phyloP scores from a whole-genome alignment of 2,797 vertebrate species.

The Anolis apletophallus region DNA sequence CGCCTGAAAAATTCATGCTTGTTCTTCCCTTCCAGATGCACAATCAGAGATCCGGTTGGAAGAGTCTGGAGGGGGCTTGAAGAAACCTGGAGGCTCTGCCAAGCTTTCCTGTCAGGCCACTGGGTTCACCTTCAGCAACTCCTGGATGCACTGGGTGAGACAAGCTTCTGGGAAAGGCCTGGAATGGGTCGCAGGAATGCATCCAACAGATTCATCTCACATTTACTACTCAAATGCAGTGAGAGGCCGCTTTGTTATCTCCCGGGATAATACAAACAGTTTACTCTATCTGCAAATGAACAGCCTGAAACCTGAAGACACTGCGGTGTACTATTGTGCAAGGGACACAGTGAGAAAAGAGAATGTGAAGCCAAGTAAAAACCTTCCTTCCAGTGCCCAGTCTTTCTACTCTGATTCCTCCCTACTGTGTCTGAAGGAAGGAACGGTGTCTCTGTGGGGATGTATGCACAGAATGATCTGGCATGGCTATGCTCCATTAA shows the following conservation, averaged over 20 bases:
- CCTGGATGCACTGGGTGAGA: slow-evolving; percentile 22
- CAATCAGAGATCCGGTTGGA: not conserved
- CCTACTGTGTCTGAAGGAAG: not conserved
- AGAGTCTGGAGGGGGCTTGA: slow-evolving; percentile 15
- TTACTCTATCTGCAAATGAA: slow-evolving; percentile 49
- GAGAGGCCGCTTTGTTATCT: slow-evolving; percentile 54
- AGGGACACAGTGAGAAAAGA: slow-evolving; percentile 6
- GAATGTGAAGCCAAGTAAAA: not conserved
- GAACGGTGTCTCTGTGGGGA: no score
- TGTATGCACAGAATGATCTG: no score
- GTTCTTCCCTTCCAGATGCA: not conserved
- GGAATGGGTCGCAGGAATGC: slow-evolving; percentile 18
- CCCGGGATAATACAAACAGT: slow-evolving; percentile 54
- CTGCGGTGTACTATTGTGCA: slow-evolving; percentile 62
- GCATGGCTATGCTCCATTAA: no score
- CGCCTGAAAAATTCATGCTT: not conserved
- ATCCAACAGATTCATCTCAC: not conserved
- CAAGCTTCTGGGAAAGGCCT: slow-evolving; percentile 9
- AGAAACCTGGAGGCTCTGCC: slow-evolving; percentile 11
- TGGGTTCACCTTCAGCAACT: slow-evolving; percentile 18
- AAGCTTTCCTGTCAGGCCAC: slow-evolving; percentile 24
- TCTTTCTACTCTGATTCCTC: not conserved
- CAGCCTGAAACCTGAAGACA: slow-evolving; percentile 60
- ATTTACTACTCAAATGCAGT: not conserved
- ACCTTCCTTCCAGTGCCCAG: not conserved